Base-by-base conservation (phyloP, 2,888 invertebrate species). In the Melikaiella ostensackeni region DNA sequence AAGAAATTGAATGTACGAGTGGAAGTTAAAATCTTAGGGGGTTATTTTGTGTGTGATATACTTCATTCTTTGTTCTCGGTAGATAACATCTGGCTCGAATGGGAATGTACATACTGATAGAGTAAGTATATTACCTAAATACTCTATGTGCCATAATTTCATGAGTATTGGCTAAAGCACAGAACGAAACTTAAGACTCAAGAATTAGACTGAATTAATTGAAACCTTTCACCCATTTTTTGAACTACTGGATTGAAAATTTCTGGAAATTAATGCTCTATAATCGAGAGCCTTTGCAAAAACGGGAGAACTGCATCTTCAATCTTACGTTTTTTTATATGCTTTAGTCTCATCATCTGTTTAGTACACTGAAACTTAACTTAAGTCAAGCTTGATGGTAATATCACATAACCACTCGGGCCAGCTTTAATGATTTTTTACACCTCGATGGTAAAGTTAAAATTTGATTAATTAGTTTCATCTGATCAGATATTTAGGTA, bases 1-100 rank as follows among this genome's bases (percentile, higher is more conserved):
- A 70, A 70, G 70, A 70, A 50, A 70, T 70, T 70, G 11, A 55
- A 50, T 50, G 30, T 70, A 50, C 70, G 70, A 70, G 50, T 70
- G 70, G 50, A 70, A 70, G 50, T 70, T 70, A 50, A 70, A 50
- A 55, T 50, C 50, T 81, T 80, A 82, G 81, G 82, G 83, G 85
- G 85, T 81, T 84, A 85, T 86, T 82, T 86, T 85, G 84, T 85
- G 81, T 84, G 84, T 85, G 85, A 86, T 85, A 86, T 86, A 85
- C 70, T 70, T 70, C 70, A 86, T 89, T 89, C 86, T 90, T 86
- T 88, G 87, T 88, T 89, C 87, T 89, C 88, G 88, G 87, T 89
- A 89, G 89, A 89, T 89, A 87, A 89, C 89, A 88, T 88, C 88
- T 89, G 89, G 89, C 88, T 88, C 89, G 88, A 88, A 88, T 89